Evolutionary conservation across 2,113 vertebrate species (phyloP), one percentile per base, ranked within the genome.

Genomic region (Lepisosteus oculatus): DNA sequence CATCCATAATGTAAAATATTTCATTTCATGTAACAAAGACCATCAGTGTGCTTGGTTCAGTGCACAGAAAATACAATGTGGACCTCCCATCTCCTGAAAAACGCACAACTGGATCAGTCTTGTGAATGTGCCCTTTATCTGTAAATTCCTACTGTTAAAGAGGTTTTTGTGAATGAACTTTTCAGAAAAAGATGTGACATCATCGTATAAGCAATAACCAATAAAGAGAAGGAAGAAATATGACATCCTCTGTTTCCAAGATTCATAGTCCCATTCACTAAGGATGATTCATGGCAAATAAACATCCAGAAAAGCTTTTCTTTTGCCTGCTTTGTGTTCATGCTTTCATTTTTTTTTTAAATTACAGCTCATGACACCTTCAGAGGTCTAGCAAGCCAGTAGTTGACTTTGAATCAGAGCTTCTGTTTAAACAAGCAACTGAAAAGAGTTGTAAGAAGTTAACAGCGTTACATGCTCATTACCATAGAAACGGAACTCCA

Each of bases 71-170:
- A 67, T 70, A 55, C 29, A 74, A 67, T 45, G 67, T 61, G 69
- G 71, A 65, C 67, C 47, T 70, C 59, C 29, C 66, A 57, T 11
- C 68, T 14, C 68, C 61, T 72, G 61, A 74, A 71, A 76, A 76
- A 82, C 76, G 68, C 65, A 71, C 68, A 14, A 65, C 70, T 67
- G 67, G 72, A 17, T 43, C 55, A 51, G 44, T 15, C 11, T 4
- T 55, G 59, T 80, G 78, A 82, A 82, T 80, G 80, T 75, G 57
- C 41, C 55, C 74, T 78, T 82, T 76, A 78, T 74, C 65, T 67
- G 65, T 56, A 71, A 42, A n/a, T 14, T 56, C 65, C 57, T 75
- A 17, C 68, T 57, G 15, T 71, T 74, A 69, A 79, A 78, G 74
- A 72, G 47, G 64, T 65, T 71, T 63, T 72, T 80, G 70, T 80